phyloP scores from a whole-genome alignment of 2,797 vertebrate genomes.

The Pseudopleuronectes americanus region DNA sequence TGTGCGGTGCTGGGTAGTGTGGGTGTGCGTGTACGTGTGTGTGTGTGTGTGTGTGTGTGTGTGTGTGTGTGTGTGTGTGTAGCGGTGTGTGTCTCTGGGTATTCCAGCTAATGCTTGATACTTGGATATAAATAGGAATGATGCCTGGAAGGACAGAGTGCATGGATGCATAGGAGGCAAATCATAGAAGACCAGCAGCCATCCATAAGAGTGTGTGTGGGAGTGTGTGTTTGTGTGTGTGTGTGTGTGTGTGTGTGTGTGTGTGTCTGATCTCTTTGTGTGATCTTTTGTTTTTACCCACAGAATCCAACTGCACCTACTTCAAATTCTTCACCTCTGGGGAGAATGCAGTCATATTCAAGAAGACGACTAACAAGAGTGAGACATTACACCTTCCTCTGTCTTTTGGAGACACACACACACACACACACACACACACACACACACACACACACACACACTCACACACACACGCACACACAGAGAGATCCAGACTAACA shows the following conservation, averaged over 20 bases:
- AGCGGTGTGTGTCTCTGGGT: constrained; percentile 54
- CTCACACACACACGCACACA: neutral
- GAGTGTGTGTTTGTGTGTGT: constrained; percentile 12
- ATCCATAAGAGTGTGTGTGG: constrained; percentile 42
- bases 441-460: neutral
- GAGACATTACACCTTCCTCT: constrained; percentile 56
- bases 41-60: constrained; percentile 46
- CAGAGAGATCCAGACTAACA: neutral
- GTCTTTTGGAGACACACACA: neutral
- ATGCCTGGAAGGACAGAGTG: constrained; percentile 75
- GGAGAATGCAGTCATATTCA: constrained; percentile 90
- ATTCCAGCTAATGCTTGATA: constrained; percentile 68
- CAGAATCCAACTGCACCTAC: constrained; percentile 93
- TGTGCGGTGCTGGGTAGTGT: constrained; percentile 61
- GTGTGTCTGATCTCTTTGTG: constrained; percentile 26
- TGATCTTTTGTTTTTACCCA: constrained; percentile 58
- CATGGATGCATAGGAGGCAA: constrained; percentile 74
- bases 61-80: constrained; percentile 37
- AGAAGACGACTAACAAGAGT: constrained; percentile 90
- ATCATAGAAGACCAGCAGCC: constrained; percentile 66
- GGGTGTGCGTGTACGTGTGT: constrained; percentile 30
- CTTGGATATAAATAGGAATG: constrained; percentile 80
- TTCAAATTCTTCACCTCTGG: constrained; percentile 95
- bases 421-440: neutral
- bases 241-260: constrained; percentile 20